phyloP scores from a whole-genome alignment of 2,113 vertebrate genomes.

The Peromyscus maniculatus region DNA sequence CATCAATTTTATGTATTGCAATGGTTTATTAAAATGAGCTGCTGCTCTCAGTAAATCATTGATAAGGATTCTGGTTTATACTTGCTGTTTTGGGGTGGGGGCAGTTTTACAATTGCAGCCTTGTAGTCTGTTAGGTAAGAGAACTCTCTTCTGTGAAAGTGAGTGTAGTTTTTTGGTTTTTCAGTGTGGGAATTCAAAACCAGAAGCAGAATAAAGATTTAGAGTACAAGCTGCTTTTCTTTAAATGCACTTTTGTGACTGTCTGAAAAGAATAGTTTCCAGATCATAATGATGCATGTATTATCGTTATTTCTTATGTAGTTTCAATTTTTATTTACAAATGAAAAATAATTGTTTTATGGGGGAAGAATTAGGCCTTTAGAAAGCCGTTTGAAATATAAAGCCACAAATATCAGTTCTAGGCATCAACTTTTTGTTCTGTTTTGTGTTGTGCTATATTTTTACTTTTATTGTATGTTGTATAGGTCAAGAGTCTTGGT shows the following conservation, averaged over 20 bases:
- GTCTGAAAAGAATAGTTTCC: background rate
- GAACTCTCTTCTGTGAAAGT: background rate
- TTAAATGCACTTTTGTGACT: background rate
- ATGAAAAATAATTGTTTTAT: constrained; percentile 33
- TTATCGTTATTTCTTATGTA: constrained; percentile 17
- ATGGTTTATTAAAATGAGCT: constrained; percentile 89
- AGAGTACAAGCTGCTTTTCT: background rate
- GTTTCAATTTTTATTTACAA: constrained; percentile 51
- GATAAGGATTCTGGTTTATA: constrained; percentile 84
- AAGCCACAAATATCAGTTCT: background rate
- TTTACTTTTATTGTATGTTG: background rate
- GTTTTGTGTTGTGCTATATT: background rate
- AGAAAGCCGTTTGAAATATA: constrained; percentile 39
- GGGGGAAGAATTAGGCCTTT: background rate
- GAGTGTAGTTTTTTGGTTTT: background rate
- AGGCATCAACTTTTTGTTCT: background rate
- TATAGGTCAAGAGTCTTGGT: background rate
- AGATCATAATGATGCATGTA: background rate
- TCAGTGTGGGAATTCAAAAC: background rate
- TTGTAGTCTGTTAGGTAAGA: background rate
- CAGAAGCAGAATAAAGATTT: background rate
- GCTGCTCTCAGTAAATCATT: constrained; percentile 88
- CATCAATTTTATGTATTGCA: constrained; percentile 89
- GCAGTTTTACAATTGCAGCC: background rate
- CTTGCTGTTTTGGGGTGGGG: constrained; percentile 57